Conservation (phyloP, 2,888 invertebrate genomes). For the Pemphredon lugubris region DNA sequence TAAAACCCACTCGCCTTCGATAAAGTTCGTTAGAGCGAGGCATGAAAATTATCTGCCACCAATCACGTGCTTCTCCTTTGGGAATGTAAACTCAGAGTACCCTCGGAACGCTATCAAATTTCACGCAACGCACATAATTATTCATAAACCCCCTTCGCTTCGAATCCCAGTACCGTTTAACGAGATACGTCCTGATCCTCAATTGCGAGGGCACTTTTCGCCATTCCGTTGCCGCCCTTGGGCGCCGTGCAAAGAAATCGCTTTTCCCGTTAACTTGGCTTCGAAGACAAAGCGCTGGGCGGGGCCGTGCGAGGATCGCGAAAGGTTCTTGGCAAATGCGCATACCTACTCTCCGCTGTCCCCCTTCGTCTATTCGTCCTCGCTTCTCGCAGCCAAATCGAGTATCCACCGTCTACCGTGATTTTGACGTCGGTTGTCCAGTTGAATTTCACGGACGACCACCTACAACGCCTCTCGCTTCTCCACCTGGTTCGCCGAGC, state of each 20-base stretch:
- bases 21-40: too few relatives aligned
- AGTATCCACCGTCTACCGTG: conserved; percentile 18
- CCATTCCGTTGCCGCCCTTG: conserved; percentile 35
- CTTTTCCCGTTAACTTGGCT: conserved; percentile 39
- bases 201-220: conserved; percentile 36
- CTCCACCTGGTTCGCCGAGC: conserved; percentile 7
- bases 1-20: too few relatives aligned
- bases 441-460: neutral
- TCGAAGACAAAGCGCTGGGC: conserved; percentile 40
- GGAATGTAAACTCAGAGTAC: too few relatives aligned
- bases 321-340: conserved; percentile 53
- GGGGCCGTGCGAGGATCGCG: conserved; percentile 23
- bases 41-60: too few relatives aligned
- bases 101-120: too few relatives aligned
- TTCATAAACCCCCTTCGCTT: too few relatives aligned
- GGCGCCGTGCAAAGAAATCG: conserved; percentile 33
- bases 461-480: conserved; percentile 11
- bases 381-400: neutral
- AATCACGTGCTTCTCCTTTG: too few relatives aligned
- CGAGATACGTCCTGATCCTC: too few relatives aligned
- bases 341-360: conserved; percentile 27
- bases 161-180: too few relatives aligned
- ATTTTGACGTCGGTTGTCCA: conserved; percentile 17
- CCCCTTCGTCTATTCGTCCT: conserved; percentile 2
- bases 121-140: too few relatives aligned